Conservation (phyloP, 2,113 vertebrate species). For the Sturnus vulgaris region DNA sequence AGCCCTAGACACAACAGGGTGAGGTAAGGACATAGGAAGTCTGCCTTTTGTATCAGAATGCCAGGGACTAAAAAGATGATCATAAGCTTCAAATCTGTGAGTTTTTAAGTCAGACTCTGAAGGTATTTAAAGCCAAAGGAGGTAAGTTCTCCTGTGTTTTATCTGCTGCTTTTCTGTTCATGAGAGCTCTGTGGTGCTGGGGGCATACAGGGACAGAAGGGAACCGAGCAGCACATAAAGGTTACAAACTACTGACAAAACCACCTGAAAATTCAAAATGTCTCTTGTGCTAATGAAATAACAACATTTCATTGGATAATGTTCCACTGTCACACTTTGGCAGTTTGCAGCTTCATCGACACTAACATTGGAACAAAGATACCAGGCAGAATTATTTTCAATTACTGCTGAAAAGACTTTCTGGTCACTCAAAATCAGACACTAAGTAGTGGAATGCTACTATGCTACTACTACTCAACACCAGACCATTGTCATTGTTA, state of each 20-base stretch:
- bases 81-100: neutral
- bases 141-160: neutral
- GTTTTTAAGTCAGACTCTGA: neutral
- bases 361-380: neutral
- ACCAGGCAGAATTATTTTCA: neutral
- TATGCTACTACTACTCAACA: neutral
- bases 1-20: conserved; percentile 50
- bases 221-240: neutral
- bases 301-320: neutral
- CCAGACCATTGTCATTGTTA: neutral
- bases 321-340: neutral
- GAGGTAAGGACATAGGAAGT: conserved; percentile 40
- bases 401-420: neutral
- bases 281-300: neutral
- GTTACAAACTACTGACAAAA: neutral
- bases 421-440: neutral
- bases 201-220: conserved; percentile 11
- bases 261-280: neutral
- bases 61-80: neutral
- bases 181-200: neutral
- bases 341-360: neutral
- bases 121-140: neutral
- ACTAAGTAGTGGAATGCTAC: neutral
- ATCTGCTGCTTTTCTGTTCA: neutral
- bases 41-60: conserved; percentile 11